A percentile compares a stretch with the other conserved stretches of the same genome.
These are phyloP conservation scores for Valencia hispanica DNA, from an alignment of 2,797 vertebrate genomes.

Conservation along the genomic window DNA sequence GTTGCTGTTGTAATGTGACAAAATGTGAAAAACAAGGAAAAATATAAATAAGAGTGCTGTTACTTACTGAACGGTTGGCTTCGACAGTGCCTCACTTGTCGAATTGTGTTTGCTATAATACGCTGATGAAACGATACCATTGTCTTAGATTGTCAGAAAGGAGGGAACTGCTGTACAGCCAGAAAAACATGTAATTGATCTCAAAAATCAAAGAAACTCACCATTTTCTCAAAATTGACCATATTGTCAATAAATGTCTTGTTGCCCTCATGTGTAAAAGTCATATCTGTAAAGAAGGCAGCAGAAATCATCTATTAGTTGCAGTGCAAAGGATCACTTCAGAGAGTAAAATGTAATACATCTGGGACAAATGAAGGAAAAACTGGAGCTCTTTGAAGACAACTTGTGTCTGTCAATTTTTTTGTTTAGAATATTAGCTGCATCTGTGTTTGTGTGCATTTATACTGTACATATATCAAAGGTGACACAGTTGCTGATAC, in stretches of 20 bases:
- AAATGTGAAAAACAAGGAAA: neutral
- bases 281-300: constrained; percentile 87
- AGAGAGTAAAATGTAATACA: no score
- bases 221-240: constrained; percentile 99
- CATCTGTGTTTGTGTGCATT: neutral
- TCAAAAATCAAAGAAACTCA: constrained; percentile 72
- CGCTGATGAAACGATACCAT: constrained; percentile 78
- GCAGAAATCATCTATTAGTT: neutral
- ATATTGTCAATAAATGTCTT: constrained; percentile 94
- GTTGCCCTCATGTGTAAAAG: constrained; percentile 98
- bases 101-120: constrained; percentile 95
- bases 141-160: neutral
- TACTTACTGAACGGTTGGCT: constrained; percentile 96
- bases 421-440: neutral
- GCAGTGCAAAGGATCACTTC: neutral
- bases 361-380: neutral
- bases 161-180: neutral
- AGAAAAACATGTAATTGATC: neutral
- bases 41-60: neutral
- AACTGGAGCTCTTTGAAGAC: neutral
- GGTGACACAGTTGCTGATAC: neutral
- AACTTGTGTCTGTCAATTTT: neutral
- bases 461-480: neutral
- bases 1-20: neutral
- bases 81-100: constrained; percentile 93